phyloP scores from a whole-genome alignment of 2,113 vertebrate genomes.

The Callospermophilus lateralis region DNA sequence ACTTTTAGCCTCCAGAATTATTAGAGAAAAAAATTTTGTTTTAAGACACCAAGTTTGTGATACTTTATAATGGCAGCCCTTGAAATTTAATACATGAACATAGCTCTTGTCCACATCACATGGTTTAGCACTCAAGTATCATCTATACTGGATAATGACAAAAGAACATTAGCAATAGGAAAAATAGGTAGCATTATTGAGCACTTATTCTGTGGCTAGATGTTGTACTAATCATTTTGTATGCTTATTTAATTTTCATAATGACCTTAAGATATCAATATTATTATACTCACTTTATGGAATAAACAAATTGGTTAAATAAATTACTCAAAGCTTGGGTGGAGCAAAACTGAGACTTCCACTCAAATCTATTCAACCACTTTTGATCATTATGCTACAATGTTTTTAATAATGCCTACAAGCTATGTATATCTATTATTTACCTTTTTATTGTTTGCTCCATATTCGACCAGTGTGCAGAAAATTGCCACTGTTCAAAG shows the following conservation, averaged over 20 bases:
- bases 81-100: neutral
- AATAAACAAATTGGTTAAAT: neutral
- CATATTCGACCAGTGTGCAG: slow-evolving; percentile 2
- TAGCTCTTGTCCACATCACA: neutral
- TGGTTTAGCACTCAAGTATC: neutral
- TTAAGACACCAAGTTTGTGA: neutral
- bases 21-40: neutral
- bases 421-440: neutral
- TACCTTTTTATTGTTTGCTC: neutral
- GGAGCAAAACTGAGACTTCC: neutral
- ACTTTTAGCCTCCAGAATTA: neutral
- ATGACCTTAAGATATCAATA: neutral
- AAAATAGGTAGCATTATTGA: slow-evolving; percentile 31
- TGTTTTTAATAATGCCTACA: neutral
- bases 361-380: neutral
- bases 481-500: neutral
- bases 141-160: neutral
- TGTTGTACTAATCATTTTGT: neutral
- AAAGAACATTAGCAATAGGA: slow-evolving; percentile 16
- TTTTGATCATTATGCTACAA: slow-evolving; percentile 3
- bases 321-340: neutral
- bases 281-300: neutral
- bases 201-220: neutral
- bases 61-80: neutral
- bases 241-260: slow-evolving; percentile 8